phyloP scores from a whole-genome alignment of 2,888 invertebrate species.

The Oxyscelio sp. region DNA sequence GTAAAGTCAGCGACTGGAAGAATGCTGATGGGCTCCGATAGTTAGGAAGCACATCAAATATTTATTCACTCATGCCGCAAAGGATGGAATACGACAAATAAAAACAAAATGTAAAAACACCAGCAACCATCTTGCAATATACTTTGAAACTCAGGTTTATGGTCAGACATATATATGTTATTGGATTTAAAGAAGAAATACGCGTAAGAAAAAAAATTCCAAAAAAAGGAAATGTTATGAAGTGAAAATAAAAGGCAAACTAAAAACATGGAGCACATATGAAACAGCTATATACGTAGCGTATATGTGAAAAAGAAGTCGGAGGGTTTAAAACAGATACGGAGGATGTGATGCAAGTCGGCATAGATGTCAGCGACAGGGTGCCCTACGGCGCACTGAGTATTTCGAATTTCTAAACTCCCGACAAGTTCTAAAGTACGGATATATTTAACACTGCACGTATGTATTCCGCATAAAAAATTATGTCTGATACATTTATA shows the following conservation, averaged over 20 bases:
- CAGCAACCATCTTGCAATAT: too few species aligned
- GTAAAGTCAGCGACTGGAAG: neutral
- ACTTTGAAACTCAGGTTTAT: too few species aligned
- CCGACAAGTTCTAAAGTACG: slow-evolving; percentile 44
- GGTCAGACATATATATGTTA: too few species aligned
- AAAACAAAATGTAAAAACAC: neutral
- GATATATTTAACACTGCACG: slow-evolving; percentile 32
- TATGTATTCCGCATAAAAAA: slow-evolving; percentile 19
- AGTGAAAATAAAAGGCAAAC: slow-evolving; percentile 26
- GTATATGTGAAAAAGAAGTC: slow-evolving; percentile 46
- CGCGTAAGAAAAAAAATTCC: too few species aligned
- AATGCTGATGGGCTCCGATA: neutral
- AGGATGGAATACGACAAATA: neutral
- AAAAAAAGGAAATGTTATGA: too few species aligned
- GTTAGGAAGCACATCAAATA: neutral
- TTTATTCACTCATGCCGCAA: slow-evolving; percentile 31
- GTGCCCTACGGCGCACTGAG: slow-evolving; percentile 70
- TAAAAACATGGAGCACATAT: slow-evolving; percentile 42
- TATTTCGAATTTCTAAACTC: slow-evolving; percentile 69
- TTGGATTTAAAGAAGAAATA: too few species aligned
- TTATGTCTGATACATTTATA: neutral
- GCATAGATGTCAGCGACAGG: slow-evolving; percentile 73
- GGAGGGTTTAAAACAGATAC: slow-evolving; percentile 53
- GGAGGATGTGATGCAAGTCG: slow-evolving; percentile 60
- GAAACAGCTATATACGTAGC: slow-evolving; percentile 25